These are phyloP conservation scores for Ochlodes sylvanus DNA, from an alignment of 2,888 invertebrate genomes.

Conservation along the genomic window DNA sequence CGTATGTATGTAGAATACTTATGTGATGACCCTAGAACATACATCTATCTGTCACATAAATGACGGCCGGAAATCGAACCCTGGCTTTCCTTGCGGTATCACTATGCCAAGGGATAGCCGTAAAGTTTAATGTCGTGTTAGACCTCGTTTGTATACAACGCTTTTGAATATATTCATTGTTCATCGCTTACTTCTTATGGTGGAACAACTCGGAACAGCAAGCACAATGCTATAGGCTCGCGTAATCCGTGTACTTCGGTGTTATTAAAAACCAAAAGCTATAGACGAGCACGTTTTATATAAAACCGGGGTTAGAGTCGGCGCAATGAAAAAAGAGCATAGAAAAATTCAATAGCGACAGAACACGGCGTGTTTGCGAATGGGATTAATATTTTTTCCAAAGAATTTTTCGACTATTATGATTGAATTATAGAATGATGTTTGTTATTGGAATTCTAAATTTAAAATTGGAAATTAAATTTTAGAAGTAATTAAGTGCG, in stretches of 20 bases:
- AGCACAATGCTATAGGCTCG: conserved; percentile 22
- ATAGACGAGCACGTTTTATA: conserved; percentile 37
- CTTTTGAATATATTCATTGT: neutral
- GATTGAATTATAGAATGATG: conserved; percentile 22
- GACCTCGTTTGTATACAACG: neutral
- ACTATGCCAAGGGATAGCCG: no score
- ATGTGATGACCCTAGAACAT: no score
- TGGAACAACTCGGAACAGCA: conserved; percentile 29
- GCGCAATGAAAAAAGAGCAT: conserved; percentile 36
- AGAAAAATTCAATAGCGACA: conserved; percentile 36
- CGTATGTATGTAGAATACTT: no score
- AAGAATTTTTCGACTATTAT: conserved; percentile 34
- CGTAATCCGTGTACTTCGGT: conserved; percentile 33
- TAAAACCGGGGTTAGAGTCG: conserved; percentile 31
- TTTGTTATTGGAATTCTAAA: conserved; percentile 12
- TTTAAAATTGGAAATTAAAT: conserved; percentile 4
- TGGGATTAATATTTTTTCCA: conserved; percentile 36
- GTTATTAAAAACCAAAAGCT: conserved; percentile 39
- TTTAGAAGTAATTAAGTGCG: neutral
- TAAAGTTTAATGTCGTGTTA: neutral
- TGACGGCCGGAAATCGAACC: no score
- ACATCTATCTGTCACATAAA: no score
- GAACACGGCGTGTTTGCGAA: conserved; percentile 37
- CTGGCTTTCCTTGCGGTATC: no score
- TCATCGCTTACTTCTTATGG: conserved; percentile 55